Conservation (phyloP, 2,888 invertebrate genomes). For the Gnatocerus cornutus region DNA sequence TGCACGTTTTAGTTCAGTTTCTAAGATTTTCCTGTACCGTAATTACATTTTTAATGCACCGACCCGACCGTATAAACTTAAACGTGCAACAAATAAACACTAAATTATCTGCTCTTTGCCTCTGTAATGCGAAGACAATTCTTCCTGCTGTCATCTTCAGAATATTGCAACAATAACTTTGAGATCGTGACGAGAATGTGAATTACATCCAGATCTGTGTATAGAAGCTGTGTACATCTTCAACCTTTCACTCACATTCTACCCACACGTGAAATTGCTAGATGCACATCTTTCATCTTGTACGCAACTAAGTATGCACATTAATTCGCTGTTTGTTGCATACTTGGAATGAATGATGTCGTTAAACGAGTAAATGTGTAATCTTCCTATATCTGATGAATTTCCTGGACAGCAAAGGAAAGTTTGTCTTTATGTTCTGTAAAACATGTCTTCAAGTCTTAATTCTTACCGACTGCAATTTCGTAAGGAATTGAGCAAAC, state of each 20-base stretch:
- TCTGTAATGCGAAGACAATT: slow-evolving; percentile 27
- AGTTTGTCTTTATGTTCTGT: slow-evolving; percentile 16
- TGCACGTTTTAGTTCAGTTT: too few species aligned
- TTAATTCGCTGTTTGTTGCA: slow-evolving; percentile 33
- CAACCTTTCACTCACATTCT: slow-evolving; percentile 42
- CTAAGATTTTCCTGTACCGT: too few species aligned
- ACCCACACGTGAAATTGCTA: slow-evolving; percentile 17
- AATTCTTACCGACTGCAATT: slow-evolving; percentile 1
- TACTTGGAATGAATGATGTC: slow-evolving; percentile 32
- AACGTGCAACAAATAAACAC: slow-evolving; percentile 10
- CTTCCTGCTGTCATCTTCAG: not conserved
- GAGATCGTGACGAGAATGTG: slow-evolving; percentile 34
- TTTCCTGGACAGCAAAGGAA: slow-evolving; percentile 32
- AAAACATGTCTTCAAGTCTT: slow-evolving; percentile 8
- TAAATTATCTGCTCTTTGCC: slow-evolving; percentile 9
- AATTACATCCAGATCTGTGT: slow-evolving; percentile 14
- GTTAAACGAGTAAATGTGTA: slow-evolving; percentile 5
- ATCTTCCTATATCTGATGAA: slow-evolving; percentile 29
- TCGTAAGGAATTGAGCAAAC: slow-evolving; percentile 13
- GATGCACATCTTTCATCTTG: slow-evolving; percentile 25
- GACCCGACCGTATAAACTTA: too few species aligned
- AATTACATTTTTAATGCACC: too few species aligned
- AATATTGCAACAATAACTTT: not conserved
- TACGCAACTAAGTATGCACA: slow-evolving; percentile 38
- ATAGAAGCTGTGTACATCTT: slow-evolving; percentile 8